Evolutionary conservation across 2,888 invertebrate species (phyloP).

Genomic region (Ellobium chinense): DNA sequence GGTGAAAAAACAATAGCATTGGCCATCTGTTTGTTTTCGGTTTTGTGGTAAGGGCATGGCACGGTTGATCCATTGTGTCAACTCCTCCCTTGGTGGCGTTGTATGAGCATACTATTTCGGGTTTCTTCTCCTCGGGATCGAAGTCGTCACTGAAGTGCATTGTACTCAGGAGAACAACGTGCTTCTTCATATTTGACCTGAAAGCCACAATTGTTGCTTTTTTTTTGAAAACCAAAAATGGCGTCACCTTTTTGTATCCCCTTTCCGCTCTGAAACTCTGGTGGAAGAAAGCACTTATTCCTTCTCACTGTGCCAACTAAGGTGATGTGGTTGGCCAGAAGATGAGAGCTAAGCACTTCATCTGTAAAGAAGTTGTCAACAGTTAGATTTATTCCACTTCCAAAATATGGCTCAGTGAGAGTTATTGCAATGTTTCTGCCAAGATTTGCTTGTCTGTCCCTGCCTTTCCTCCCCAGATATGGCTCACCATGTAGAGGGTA

Average conservation of each 20-base stretch:
- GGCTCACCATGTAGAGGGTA: conserved; percentile 21
- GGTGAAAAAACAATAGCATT: conserved; percentile 46
- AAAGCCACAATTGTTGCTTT: not conserved
- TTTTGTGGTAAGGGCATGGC: conserved; percentile 21
- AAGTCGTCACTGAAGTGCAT: not conserved
- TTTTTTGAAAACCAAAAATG: not conserved
- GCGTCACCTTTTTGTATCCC: not conserved
- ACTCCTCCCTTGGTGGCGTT: conserved; percentile 31
- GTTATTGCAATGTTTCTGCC: not conserved
- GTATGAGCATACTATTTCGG: not conserved
- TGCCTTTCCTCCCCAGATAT: conserved; percentile 7
- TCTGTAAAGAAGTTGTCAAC: conserved; percentile 30
- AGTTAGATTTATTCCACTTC: conserved; percentile 6
- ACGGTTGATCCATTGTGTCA: conserved; percentile 27
- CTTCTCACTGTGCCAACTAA: conserved; percentile 1
- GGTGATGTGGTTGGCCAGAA: not conserved
- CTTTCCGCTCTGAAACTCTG: not conserved
- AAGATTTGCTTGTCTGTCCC: conserved; percentile 15
- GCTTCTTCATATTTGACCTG: conserved; percentile 10
- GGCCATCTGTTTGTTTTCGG: conserved; percentile 22
- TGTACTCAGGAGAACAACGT: not conserved
- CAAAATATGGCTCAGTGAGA: conserved; percentile 18
- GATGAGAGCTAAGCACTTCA: not conserved
- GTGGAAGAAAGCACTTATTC: not conserved
- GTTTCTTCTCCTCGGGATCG: not conserved